Conservation (phyloP, 1,140 invertebrate genomes). For the Rhagoletis pomonella region DNA sequence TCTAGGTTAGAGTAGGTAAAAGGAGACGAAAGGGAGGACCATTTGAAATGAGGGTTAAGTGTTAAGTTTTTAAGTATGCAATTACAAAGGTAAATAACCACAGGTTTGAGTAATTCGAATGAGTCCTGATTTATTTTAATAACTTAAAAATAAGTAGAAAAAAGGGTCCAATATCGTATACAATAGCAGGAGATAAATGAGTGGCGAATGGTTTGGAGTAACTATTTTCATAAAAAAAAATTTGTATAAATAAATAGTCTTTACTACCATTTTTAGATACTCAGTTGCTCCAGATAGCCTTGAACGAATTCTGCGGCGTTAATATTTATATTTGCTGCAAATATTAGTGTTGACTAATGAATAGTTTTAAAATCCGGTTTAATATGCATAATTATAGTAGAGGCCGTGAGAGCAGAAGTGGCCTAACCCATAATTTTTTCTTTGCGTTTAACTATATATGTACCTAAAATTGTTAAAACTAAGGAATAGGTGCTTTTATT, state of each 20-base stretch:
- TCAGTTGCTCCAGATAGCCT: background rate
- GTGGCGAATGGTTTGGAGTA: background rate
- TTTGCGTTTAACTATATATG: too few relatives aligned
- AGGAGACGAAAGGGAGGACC: background rate
- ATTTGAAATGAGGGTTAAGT: background rate
- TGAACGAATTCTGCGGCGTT: background rate
- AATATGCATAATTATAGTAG: background rate
- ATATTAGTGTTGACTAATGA: background rate
- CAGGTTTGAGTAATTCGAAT: background rate
- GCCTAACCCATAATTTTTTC: too few relatives aligned
- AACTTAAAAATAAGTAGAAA: background rate
- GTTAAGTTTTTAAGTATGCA: constrained; percentile 4
- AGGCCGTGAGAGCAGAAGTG: too few relatives aligned
- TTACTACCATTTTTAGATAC: too few relatives aligned
- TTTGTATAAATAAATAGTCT: too few relatives aligned
- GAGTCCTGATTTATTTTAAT: constrained; percentile 11
- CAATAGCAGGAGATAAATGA: background rate
- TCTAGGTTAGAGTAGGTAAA: background rate
- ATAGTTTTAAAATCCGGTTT: background rate
- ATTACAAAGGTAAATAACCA: background rate
- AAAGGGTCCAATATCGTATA: background rate
- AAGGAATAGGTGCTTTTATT: too few relatives aligned
- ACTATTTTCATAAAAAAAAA: background rate
- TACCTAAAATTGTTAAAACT: too few relatives aligned
- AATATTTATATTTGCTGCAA: background rate